These are phyloP conservation scores for Hippocampus guttulatus DNA, from an alignment of 2,113 vertebrate genomes.

Conservation along the genomic window DNA sequence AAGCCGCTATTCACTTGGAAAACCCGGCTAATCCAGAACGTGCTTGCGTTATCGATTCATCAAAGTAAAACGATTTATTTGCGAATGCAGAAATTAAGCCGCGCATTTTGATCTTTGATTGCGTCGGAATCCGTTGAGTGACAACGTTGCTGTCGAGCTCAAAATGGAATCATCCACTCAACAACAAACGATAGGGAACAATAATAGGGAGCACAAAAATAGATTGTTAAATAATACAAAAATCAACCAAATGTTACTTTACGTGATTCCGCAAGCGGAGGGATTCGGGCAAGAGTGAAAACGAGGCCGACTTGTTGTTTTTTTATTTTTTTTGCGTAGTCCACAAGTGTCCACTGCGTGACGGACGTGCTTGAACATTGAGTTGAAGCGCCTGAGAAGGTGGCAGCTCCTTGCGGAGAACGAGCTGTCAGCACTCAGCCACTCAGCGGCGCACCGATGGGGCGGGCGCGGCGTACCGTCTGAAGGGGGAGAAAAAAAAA, in stretches of 20 bases:
- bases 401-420: slow-evolving; percentile 27
- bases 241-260: background rate
- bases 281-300: background rate
- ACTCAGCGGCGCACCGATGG: slow-evolving; percentile 8
- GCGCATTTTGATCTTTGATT: background rate
- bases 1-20: background rate
- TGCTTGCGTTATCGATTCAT: background rate
- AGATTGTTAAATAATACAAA: too few species aligned
- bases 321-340: slow-evolving; percentile 17
- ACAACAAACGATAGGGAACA: too few species aligned
- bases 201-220: too few species aligned
- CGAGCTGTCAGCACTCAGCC: slow-evolving; percentile 29
- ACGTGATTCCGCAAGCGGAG: background rate
- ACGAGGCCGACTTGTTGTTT: background rate
- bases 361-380: slow-evolving; percentile 52
- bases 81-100: background rate
- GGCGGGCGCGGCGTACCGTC: background rate
- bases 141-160: background rate
- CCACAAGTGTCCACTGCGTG: slow-evolving; percentile 50
- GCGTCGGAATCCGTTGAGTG: background rate
- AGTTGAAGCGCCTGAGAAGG: slow-evolving; percentile 47
- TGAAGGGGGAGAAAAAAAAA: too few species aligned
- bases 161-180: background rate
- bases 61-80: background rate
- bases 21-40: background rate